phyloP scores from a whole-genome alignment of 1,140 invertebrate species.

The Venustaconcha ellipsiformis region DNA sequence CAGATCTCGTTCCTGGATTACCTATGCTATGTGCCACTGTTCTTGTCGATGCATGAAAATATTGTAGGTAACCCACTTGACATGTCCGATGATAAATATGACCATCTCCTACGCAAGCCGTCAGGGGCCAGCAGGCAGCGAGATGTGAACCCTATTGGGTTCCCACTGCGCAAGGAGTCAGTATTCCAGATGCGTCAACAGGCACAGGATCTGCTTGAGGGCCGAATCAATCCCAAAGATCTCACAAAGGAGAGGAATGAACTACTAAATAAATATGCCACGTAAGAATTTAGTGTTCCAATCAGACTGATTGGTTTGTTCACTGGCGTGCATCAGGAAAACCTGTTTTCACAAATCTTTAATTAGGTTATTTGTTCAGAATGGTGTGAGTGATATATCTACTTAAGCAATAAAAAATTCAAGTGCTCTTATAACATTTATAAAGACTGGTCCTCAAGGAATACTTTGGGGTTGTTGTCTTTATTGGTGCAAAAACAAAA shows the following conservation, averaged over 20 bases:
- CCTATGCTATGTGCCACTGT: constrained; percentile 62
- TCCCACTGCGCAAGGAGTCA: constrained; percentile 36
- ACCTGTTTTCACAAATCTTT: too few species aligned
- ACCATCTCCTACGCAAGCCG: constrained; percentile 25
- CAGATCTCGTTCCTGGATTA: constrained; percentile 66
- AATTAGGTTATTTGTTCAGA: too few species aligned
- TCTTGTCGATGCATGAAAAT: constrained; percentile 64
- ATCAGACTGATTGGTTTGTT: too few species aligned
- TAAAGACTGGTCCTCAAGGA: too few species aligned
- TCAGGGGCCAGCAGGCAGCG: constrained; percentile 49
- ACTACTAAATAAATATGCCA: constrained; percentile 45
- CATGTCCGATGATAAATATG: constrained; percentile 59
- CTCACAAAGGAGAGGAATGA: constrained; percentile 38
- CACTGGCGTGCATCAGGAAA: too few species aligned
- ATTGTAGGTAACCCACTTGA: constrained; percentile 62
- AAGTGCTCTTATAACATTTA: too few species aligned
- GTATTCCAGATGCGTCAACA: constrained; percentile 42
- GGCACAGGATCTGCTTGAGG: constrained; percentile 52
- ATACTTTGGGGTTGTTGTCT: too few species aligned
- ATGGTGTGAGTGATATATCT: too few species aligned
- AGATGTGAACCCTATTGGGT: constrained; percentile 61
- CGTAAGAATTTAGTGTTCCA: constrained; percentile 24
- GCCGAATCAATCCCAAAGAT: constrained; percentile 41
- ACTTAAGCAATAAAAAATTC: too few species aligned
- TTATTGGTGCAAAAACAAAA: too few species aligned